phyloP scores from a whole-genome alignment of 1,140 invertebrate genomes.

The Drosophila insularis region DNA sequence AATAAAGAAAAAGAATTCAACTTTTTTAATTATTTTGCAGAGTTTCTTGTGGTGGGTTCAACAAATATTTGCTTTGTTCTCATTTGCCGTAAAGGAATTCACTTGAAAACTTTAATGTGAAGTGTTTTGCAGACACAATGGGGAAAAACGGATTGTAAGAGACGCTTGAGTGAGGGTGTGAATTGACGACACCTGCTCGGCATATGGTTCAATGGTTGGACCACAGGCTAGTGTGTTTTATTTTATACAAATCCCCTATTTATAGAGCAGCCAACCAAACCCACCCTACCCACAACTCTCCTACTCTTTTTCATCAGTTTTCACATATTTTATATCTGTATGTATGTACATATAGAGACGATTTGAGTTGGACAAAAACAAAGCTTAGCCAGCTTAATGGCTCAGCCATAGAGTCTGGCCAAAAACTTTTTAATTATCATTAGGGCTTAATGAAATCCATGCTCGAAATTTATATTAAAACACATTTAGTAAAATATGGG shows the following conservation, averaged over 20 bases:
- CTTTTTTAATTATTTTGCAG: conserved; percentile 5
- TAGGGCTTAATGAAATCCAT: conserved; percentile 46
- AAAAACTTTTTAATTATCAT: conserved; percentile 70
- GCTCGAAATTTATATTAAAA: conserved; percentile 45
- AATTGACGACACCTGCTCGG: conserved; percentile 28
- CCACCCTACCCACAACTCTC: neutral
- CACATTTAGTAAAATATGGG: conserved; percentile 30
- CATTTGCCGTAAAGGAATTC: neutral
- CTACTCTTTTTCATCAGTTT: neutral
- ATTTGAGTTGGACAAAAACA: neutral
- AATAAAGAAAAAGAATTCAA: neutral
- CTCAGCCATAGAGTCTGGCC: neutral
- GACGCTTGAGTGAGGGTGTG: conserved; percentile 4
- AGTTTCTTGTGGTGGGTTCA: neutral
- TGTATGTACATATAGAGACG: neutral
- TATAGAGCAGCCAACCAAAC: conserved; percentile 22
- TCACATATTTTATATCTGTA: neutral
- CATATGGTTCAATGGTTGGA: neutral
- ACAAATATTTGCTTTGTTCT: conserved; percentile 8
- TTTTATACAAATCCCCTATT: conserved; percentile 45
- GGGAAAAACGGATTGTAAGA: neutral
- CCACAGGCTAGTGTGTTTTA: conserved; percentile 28
- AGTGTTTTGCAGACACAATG: neutral
- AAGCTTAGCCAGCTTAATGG: neutral
- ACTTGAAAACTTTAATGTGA: neutral